phyloP scores from a whole-genome alignment of 2,113 vertebrate species.

The Balaenoptera acutorostrata region DNA sequence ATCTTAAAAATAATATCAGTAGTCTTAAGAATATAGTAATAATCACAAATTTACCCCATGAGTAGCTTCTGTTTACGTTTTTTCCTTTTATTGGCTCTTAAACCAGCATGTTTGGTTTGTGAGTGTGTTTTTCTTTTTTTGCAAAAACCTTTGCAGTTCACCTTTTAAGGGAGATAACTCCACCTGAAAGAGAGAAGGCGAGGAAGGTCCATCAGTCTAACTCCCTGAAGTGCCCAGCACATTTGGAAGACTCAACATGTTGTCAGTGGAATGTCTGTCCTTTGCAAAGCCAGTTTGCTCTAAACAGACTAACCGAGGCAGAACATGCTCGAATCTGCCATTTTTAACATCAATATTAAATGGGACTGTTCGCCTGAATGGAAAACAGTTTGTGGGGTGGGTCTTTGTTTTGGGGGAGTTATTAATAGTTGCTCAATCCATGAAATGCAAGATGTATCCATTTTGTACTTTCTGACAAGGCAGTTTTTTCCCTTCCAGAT shows the following conservation, averaged over 20 bases:
- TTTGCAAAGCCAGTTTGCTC: conserved; percentile 74
- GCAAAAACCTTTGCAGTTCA: conserved; percentile 76
- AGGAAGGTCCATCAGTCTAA: conserved; percentile 68
- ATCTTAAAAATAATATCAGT: conserved; percentile 23
- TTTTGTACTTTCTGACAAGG: conserved; percentile 38
- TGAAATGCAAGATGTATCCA: conserved; percentile 50
- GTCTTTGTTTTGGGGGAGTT: conserved; percentile 60
- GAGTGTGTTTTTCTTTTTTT: conserved; percentile 73
- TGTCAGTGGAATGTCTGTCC: conserved; percentile 76
- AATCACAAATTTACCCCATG: conserved; percentile 35
- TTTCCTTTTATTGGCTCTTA: conserved; percentile 70
- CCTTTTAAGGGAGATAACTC: conserved; percentile 74
- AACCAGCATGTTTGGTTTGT: conserved; percentile 76
- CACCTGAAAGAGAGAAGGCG: conserved; percentile 71
- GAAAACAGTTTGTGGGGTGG: conserved; percentile 66
- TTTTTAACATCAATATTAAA: conserved; percentile 68
- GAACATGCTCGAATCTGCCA: conserved; percentile 72
- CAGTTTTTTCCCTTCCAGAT: not conserved
- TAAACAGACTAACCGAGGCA: conserved; percentile 74
- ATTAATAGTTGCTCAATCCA: conserved; percentile 71
- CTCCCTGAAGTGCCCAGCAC: conserved; percentile 71
- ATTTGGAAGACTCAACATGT: conserved; percentile 74
- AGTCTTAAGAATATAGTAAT: conserved; percentile 33
- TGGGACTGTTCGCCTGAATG: conserved; percentile 63
- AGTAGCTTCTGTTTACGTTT: conserved; percentile 51